phyloP scores from a whole-genome alignment of 1,140 invertebrate genomes.

The Sminthurides bifidus region DNA sequence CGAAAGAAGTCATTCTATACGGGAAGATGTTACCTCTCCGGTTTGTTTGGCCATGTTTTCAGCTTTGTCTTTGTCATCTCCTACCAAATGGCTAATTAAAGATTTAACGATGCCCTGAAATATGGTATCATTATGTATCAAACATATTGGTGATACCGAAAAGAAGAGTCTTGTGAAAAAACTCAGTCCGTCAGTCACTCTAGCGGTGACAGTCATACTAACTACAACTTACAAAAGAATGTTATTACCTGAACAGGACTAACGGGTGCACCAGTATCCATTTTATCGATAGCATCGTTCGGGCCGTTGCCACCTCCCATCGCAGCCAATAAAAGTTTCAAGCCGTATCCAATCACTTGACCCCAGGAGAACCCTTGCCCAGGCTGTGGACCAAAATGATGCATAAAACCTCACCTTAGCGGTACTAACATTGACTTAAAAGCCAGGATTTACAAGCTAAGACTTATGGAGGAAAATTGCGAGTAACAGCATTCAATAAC shows the following conservation, averaged over 20 bases:
- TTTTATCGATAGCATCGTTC: constrained; percentile 72
- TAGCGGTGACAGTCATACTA: no score
- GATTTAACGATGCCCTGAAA: constrained; percentile 73
- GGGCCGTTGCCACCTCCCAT: constrained; percentile 54
- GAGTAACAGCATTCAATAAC: not conserved
- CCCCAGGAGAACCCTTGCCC: constrained; percentile 34
- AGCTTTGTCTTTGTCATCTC: constrained; percentile 77
- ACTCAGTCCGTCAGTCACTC: no score
- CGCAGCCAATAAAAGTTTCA: constrained; percentile 69
- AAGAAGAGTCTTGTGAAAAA: not conserved
- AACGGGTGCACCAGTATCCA: constrained; percentile 53
- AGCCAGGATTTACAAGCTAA: not conserved
- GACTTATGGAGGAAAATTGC: not conserved
- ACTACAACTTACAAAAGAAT: not conserved
- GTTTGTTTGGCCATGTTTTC: constrained; percentile 83
- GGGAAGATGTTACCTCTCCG: constrained; percentile 72
- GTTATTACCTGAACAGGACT: constrained; percentile 67
- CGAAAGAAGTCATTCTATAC: no score
- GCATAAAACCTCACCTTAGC: not conserved
- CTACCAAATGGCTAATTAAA: constrained; percentile 72
- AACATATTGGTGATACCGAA: not conserved
- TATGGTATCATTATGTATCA: not conserved
- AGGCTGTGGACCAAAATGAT: not conserved
- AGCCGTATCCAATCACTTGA: constrained; percentile 51
- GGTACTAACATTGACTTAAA: not conserved